phyloP scores from a whole-genome alignment of 2,113 vertebrate genomes.

The Myotis lucifugus region DNA sequence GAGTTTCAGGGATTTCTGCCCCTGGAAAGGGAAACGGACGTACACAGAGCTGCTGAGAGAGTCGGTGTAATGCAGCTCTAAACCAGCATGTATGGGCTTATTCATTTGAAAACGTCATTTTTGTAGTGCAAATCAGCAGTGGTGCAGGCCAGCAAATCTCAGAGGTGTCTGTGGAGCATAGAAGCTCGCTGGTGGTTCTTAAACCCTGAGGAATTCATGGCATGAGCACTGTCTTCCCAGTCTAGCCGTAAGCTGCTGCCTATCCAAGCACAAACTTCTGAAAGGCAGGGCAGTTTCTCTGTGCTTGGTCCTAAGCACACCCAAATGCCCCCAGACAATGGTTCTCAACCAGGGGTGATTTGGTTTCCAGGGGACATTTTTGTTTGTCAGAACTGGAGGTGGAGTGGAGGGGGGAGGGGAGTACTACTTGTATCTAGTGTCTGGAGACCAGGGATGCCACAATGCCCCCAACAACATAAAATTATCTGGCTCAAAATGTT shows the following conservation, averaged over 20 bases:
- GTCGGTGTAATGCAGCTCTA: neutral
- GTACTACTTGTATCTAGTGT: neutral
- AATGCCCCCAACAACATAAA: neutral
- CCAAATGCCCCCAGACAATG: neutral
- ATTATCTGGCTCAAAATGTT: neutral
- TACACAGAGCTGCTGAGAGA: neutral
- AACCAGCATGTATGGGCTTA: rapidly evolving
- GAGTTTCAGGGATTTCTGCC: neutral
- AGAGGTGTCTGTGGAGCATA: neutral
- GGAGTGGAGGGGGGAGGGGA: no score
- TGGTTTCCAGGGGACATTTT: neutral
- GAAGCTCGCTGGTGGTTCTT: neutral
- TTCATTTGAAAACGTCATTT: neutral
- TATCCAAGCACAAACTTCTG: neutral
- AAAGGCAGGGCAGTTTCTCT: neutral
- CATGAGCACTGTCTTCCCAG: neutral
- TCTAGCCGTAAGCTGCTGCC: neutral
- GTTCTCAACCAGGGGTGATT: neutral
- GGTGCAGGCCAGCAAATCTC: neutral
- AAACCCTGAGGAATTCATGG: neutral
- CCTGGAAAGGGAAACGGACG: neutral
- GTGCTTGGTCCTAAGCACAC: neutral
- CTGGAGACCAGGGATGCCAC: neutral
- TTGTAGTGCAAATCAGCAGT: neutral
- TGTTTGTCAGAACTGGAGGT: neutral